Base-by-base conservation (phyloP, 1,140 invertebrate species). In the Phymastichus coffea region DNA sequence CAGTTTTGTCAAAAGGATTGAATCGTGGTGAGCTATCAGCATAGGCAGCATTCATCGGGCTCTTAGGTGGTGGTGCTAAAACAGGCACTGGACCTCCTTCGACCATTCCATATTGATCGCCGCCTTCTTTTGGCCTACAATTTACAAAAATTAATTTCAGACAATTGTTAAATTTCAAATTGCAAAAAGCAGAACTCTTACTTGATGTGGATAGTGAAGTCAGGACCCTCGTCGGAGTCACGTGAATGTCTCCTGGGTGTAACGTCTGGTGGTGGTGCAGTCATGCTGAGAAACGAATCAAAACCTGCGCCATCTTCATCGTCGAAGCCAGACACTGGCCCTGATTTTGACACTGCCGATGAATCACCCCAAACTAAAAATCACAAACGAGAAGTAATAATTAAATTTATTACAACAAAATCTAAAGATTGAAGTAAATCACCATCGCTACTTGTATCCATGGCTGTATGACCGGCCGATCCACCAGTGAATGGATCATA, bases 281-380 rank as follows among this genome's bases (percentile, higher is more conserved):
- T 87, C 83, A 93, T 85, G 12, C 86, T 86, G 37, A 94, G 76
- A 78, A 95, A 95, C 2, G 89, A 84, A 72, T 96, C 94, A 70
- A 92, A 93, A 28, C 83, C 84, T 47, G 91, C 90, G n/a, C 85
- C 82, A 51, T 91, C 89, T 15, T 86, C 83, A n/a, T n/a, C n/a
- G 6, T 81, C 85, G 55, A 90, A 90, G 1, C 88, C 88, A 30
- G 78, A 79, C 1, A 75, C 64, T 14, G 77, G 78, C 2, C 69
- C 75, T 4, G 68, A 65, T 6, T 71, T 71, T 2, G 68, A 65
- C 10, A 72, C 69, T 3, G 73, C 73, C 14, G 71, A 59, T 0
- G 75, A 72, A 35, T 84, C 84, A n/a, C 85, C 86, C 86, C 85
- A 87, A 12, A 84, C 85, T 75, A 68, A 47, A 70, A 57, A 15